These are phyloP conservation scores for Manis crassicaudata DNA, from an alignment of 2,797 vertebrate genomes.

Conservation along the genomic window DNA sequence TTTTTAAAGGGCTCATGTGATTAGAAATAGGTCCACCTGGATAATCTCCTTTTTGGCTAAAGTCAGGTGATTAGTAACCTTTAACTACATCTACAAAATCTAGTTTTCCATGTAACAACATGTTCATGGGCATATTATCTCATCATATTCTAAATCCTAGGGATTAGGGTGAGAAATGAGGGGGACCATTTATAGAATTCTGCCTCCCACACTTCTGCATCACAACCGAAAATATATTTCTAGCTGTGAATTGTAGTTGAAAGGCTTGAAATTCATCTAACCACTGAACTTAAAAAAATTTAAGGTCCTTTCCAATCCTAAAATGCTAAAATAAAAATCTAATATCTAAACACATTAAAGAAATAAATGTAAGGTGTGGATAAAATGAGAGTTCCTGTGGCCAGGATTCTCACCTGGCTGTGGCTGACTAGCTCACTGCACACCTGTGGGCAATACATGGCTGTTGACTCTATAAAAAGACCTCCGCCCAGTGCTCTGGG, in stretches of 20 bases:
- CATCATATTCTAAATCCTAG: neutral
- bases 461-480: too few relatives aligned
- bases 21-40: neutral
- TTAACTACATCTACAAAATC: neutral
- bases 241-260: neutral
- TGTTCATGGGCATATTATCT: neutral
- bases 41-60: neutral
- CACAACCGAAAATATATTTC: neutral
- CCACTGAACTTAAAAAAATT: neutral
- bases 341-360: conserved; percentile 6
- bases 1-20: neutral
- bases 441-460: too few relatives aligned
- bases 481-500: too few relatives aligned
- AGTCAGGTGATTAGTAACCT: neutral
- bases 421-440: too few relatives aligned
- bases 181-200: conserved; percentile 6
- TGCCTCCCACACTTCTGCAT: neutral
- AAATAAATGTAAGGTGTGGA: conserved; percentile 32
- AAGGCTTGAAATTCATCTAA: conserved; percentile 29
- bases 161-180: neutral
- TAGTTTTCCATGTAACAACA: neutral
- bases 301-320: neutral
- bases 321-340: conserved; percentile 47
- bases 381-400: too few relatives aligned
- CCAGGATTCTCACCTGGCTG: too few relatives aligned